phyloP scores from a whole-genome alignment of 2,888 invertebrate species.

The Xylota segnis region DNA sequence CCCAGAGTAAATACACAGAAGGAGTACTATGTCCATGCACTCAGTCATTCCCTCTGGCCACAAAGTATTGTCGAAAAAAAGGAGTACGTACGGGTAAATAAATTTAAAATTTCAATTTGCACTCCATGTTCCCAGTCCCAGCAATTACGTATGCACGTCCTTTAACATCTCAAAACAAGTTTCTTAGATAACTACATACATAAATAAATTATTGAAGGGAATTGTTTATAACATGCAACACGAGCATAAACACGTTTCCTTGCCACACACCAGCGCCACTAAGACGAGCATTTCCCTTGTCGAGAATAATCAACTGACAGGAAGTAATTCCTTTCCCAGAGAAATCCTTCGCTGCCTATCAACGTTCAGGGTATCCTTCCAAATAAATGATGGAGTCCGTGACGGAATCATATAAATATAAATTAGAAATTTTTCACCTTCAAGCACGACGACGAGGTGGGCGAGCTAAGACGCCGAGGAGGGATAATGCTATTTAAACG shows the following conservation, averaged over 20 bases:
- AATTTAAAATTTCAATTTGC: conserved; percentile 50
- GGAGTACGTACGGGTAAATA: conserved; percentile 14
- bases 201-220: conserved; percentile 67
- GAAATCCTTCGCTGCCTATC: conserved; percentile 53
- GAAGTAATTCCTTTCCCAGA: conserved; percentile 36
- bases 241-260: conserved; percentile 58
- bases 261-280: conserved; percentile 32
- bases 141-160: conserved; percentile 60
- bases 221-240: conserved; percentile 68
- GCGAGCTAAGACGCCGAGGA: neutral
- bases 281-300: conserved; percentile 63
- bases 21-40: neutral
- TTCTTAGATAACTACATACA: conserved; percentile 55
- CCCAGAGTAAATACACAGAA: too few relatives aligned
- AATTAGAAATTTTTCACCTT: conserved; percentile 68
- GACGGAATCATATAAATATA: conserved; percentile 69
- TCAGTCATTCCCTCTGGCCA: neutral
- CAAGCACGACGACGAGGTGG: conserved; percentile 3
- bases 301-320: conserved; percentile 65
- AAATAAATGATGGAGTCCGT: conserved; percentile 45
- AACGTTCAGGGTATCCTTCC: conserved; percentile 4
- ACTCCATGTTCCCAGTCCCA: conserved; percentile 18
- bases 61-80: neutral
- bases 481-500: conserved; percentile 56
- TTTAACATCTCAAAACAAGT: conserved; percentile 37